phyloP scores from a whole-genome alignment of 2,888 invertebrate genomes.

The Aporophyla nigra region DNA sequence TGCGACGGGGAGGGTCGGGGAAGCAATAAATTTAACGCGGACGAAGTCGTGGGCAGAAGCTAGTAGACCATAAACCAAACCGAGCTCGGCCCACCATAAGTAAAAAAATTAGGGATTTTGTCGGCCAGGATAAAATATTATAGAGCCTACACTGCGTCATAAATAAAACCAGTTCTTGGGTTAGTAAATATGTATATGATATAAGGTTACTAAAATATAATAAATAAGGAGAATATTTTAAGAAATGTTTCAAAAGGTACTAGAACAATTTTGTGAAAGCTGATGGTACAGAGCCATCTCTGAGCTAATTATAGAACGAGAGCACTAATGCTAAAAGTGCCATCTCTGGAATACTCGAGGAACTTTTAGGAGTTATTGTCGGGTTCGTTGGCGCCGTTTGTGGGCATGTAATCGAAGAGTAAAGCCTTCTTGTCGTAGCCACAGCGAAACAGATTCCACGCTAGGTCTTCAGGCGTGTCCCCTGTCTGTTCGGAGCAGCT shows the following conservation, averaged over 20 bases:
- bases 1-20: too few species aligned
- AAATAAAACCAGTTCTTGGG: conserved; percentile 35
- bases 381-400: conserved; percentile 60
- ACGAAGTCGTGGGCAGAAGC: too few species aligned
- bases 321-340: conserved; percentile 33
- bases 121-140: neutral
- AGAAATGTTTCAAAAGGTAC: conserved; percentile 17
- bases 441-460: conserved; percentile 87
- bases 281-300: conserved; percentile 38
- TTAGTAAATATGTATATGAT: conserved; percentile 48
- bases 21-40: too few species aligned
- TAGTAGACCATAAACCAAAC: too few species aligned
- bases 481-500: conserved; percentile 81
- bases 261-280: conserved; percentile 36
- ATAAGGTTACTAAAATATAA: conserved; percentile 32
- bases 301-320: conserved; percentile 13
- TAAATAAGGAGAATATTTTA: conserved; percentile 40
- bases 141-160: neutral
- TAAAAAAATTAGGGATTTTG: neutral
- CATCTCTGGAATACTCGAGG: conserved; percentile 47
- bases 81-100: neutral
- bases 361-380: conserved; percentile 67
- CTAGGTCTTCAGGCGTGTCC: conserved; percentile 82
- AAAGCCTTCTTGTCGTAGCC: conserved; percentile 84
- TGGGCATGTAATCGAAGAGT: conserved; percentile 83